Evolutionary conservation across 2,797 vertebrate genomes (phyloP), one percentile per base, ranked within the genome.

Genomic region (Antrozous pallidus): DNA sequence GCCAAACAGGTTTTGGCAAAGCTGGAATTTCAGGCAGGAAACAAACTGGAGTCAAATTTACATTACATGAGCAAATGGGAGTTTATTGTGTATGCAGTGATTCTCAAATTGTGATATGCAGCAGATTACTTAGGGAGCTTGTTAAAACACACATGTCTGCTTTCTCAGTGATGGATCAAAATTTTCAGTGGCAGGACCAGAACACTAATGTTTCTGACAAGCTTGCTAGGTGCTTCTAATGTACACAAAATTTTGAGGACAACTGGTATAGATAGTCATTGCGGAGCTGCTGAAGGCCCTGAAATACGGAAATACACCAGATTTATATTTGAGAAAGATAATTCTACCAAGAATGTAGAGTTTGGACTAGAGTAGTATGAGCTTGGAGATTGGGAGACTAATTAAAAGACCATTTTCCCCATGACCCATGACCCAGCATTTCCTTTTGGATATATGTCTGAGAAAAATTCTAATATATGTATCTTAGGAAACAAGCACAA

Each of bases 311-410:
- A 49, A 28, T 84, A 69, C 31, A 78, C 12, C 10, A 63, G 47
- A 49, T 51, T 38, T 95, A 11, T 67, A 10, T 91, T 85, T 92
- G 81, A 88, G 51, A 92, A 74, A 79, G 63, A 92, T 73, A 3
- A 49, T 22, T 70, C 51, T 74, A 42, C 36, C 38, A 69, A 71
- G 28, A 45, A 26, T 36, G 0, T 74, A 61, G 67, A 91, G n/a
- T 75, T 71, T 47, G 42, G 24, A 42, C 67, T 73, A 33, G 6
- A 73, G 17, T 11, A 16, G 1, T 17, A 0, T 83, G 26, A 91
- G 58, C 31, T 31, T 86, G 8, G 45, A 70, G 79, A 78, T 16
- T 86, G 13, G 24, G 31, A 94, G 31, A 69, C 6, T 42, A 36
- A 86, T 58, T 58, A 81, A 87, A 94, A 93, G 56, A 88, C 1